These are phyloP conservation scores for Acanthosepion esculentum DNA, from an alignment of 2,888 invertebrate species.

Conservation along the genomic window DNA sequence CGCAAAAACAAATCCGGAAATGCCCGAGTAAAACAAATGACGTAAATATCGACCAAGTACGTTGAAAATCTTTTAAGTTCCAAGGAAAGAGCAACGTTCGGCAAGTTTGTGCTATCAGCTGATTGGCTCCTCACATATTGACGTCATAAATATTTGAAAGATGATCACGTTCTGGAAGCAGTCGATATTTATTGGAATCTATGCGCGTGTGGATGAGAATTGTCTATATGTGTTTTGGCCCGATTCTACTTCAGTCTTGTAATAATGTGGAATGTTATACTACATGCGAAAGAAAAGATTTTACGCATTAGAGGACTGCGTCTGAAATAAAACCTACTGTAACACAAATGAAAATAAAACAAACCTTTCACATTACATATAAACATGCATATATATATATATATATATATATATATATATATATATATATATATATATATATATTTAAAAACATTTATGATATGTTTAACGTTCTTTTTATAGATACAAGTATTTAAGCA, in stretches of 20 bases:
- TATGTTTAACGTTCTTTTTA: too few relatives aligned
- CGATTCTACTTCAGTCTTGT: not conserved
- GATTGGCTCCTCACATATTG: not conserved
- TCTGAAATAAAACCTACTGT: too few relatives aligned
- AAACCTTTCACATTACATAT: too few relatives aligned
- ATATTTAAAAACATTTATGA: too few relatives aligned
- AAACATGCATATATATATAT: too few relatives aligned
- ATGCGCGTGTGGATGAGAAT: not conserved
- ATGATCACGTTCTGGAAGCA: not conserved
- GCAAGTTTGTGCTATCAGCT: not conserved
- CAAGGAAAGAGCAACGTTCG: not conserved
- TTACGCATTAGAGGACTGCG: too few relatives aligned
- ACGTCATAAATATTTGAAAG: slow-evolving; percentile 9
- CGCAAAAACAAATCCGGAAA: not conserved
- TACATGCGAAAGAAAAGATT: not conserved
- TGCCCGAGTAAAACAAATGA: not conserved
- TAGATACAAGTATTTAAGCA: too few relatives aligned
- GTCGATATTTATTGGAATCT: not conserved
- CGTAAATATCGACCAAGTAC: not conserved
- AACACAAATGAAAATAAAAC: too few relatives aligned
- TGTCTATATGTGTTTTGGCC: not conserved
- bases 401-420: too few relatives aligned
- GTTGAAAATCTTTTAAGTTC: not conserved
- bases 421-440: too few relatives aligned
- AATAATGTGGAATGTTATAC: not conserved